Conservation (phyloP, 2,113 vertebrate genomes). For the Orientallactaga bullata region DNA sequence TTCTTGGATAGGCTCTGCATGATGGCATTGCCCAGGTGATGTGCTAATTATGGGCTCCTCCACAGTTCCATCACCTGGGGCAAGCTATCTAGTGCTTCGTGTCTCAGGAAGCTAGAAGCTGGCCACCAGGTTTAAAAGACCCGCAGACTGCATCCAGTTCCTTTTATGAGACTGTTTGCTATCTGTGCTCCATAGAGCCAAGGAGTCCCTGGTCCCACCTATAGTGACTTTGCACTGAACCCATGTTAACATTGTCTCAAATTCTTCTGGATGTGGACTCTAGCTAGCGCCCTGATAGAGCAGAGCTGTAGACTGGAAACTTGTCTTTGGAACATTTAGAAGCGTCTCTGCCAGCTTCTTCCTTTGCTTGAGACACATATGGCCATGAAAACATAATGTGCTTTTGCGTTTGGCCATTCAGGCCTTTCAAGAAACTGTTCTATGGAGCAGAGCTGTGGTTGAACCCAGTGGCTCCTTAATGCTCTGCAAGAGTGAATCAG, state of each 20-base stretch:
- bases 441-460: not conserved
- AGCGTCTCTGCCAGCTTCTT: constrained; percentile 60
- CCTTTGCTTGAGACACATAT: constrained; percentile 69
- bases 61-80: not conserved
- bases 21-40: not conserved
- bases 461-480: not conserved
- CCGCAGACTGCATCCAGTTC: not conserved
- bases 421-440: constrained; percentile 8
- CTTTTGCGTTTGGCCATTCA: constrained; percentile 65
- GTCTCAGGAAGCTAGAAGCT: not conserved
- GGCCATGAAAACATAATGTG: constrained; percentile 56
- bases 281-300: constrained; percentile 60
- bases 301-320: constrained; percentile 72
- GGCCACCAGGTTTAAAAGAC: not conserved
- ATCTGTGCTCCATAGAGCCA: not conserved
- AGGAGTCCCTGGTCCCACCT: not conserved
- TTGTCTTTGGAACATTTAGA: constrained; percentile 76
- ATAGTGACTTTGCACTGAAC: constrained; percentile 52
- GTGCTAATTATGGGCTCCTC: not conserved
- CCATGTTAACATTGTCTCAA: constrained; percentile 46
- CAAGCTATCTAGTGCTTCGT: not conserved
- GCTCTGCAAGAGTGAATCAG: not conserved
- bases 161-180: not conserved
- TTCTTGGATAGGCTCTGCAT: not conserved
- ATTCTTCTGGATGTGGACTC: constrained; percentile 64